Conservation (phyloP, 2,113 vertebrate genomes). For the Sterrhoptilus dennistouni region DNA sequence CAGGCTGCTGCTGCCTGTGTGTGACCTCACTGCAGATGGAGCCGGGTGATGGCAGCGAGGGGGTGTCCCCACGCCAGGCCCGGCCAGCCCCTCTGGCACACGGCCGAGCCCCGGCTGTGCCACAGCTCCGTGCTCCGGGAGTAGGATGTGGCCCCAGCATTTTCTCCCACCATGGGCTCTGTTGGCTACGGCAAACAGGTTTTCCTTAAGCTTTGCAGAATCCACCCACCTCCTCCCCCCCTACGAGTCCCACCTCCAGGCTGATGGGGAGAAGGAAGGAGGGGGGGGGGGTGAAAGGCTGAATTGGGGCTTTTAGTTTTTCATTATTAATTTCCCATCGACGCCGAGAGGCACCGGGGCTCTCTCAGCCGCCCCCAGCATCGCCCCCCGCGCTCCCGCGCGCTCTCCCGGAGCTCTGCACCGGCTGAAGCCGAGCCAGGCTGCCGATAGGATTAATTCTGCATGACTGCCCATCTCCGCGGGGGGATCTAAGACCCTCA, state of each 20-base stretch:
- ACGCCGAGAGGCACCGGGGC: not conserved
- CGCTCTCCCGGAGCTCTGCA: conserved; percentile 54
- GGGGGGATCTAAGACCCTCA: conserved; percentile 79
- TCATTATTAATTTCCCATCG: conserved; percentile 59
- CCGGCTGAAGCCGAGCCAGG: conserved; percentile 60
- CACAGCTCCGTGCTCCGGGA: not conserved
- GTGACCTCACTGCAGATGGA: fast-evolving
- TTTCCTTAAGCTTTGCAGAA: conserved; percentile 30
- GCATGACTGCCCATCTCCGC: conserved; percentile 80
- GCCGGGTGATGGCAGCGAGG: not conserved
- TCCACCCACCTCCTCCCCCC: not conserved
- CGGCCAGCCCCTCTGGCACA: not conserved
- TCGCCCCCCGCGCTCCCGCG: conserved; percentile 20
- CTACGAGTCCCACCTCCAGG: conserved; percentile 23
- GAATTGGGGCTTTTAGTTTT: conserved; percentile 49
- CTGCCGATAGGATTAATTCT: conserved; percentile 79
- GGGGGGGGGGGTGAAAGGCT: not conserved
- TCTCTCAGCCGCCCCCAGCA: conserved; percentile 31
- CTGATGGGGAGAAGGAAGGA: not conserved
- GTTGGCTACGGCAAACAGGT: not conserved
- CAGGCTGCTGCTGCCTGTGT: not conserved
- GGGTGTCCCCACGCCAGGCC: not conserved
- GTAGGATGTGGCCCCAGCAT: not conserved
- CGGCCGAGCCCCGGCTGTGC: not conserved
- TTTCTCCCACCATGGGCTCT: not conserved